Evolutionary conservation across 2,888 invertebrate species (phyloP), one percentile per base, ranked within the genome.

Genomic region (Horisme vitalbata): DNA sequence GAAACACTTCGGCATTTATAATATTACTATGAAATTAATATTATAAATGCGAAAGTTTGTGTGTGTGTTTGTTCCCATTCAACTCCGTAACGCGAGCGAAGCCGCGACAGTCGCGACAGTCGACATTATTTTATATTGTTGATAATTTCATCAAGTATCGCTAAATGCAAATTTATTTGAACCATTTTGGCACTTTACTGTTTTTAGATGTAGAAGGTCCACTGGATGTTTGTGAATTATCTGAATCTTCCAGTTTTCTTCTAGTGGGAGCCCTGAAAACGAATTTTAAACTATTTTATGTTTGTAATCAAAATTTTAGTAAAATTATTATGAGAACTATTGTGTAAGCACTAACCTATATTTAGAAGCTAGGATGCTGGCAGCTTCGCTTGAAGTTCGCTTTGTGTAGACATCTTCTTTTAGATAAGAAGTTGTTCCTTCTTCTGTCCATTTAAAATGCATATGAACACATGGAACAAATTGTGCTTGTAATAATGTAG

Each of bases 401-500:
- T 93, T 93, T 10, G 79, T 71, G 59, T 92, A 89, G 41, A 93
- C 80, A 55, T 94, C 92, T 20, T 90, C 73, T 70, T 91, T 92
- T 5, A 95, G 76, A 72, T 90, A 92, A 31, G 80, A 73, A 33
- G 79, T 48, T 12, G 67, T 70, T 8, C 73, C 71, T 10, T 77
- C 71, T 28, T 84, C 75, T 5, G 86, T 63, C 63, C 91, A 90
- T 45, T 93, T 93, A 70, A 95, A 95, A 79, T 96, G 93, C 71
- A 96, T 75, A 41, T 94, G 90, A 10, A 95, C 95, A 58, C 94
- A 93, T 18, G 96, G 96, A 3, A 96, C 95, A 71, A 94, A 94
- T 63, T 93, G 92, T 6, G 93, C 91, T 69, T 96, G 94, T 6
- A 94, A 69, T 37, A 96, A 82, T n/a, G 92, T 92, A 58, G 89